Base-by-base conservation (phyloP, 2,888 invertebrate species). In the Ptilodon capucinus region DNA sequence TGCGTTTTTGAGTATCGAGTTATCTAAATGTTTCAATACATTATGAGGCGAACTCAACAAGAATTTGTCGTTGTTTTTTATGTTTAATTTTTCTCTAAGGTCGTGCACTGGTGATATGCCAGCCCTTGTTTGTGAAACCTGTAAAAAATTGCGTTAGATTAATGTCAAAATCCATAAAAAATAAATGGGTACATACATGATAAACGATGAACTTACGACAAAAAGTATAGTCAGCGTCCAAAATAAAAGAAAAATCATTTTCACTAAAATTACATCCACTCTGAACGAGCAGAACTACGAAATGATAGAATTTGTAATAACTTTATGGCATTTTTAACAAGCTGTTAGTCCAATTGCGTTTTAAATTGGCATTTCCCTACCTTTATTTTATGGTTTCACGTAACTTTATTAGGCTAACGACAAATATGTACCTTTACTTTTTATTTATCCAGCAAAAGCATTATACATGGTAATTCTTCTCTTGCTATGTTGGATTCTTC, bases 31-130 rank as follows among this genome's bases (percentile, higher is more conserved):
- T 54, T 83, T 79, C 0, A 89, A 46, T 13, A 76, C 81, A 58
- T 80, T 85, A 54, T 87, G 81, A 1, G 90, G 89, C 23, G 88
- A 81, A 44, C 67, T 76, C 16, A 80, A 39, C 39, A 78, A 43
- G 47, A 75, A 69, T 44, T 71, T 72, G 45, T 81, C 85, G 2
- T 66, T 66, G 71, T 41, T 57, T 80, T 79, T 1, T 75, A 57
- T 72, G 1, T 79, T 4, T 11, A 46, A 28, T 67, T 82, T 81
- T 51, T 78, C 78, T 60, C 74, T 84, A 44, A 84, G 68, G 65
- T 90, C 86, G 49, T 90, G 90, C 19, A 87, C 68, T 42, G 89
- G 89, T 32, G 90, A 90, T 70, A 90, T 86, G 16, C 89, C 87
- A 46, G 83, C 81, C 23, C 54, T 51, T 8, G 60, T 60, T 25